These are phyloP conservation scores for Chironex yamaguchii DNA, from an alignment of 30 jellyfish, hydroid and myxozoan species.

Conservation along the genomic window DNA sequence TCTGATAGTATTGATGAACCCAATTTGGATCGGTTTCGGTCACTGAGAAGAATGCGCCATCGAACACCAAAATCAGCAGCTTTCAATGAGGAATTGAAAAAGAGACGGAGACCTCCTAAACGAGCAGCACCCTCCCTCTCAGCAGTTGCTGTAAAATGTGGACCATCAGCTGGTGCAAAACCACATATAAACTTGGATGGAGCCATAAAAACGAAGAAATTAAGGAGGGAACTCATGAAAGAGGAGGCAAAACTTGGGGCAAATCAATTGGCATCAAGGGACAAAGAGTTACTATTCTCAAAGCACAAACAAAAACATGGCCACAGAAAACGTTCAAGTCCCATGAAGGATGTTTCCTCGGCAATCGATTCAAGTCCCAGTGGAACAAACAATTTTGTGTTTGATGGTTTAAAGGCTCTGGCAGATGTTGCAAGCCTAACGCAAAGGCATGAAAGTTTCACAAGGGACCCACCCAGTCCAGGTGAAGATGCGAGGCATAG, in stretches of 20 bases:
- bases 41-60: background rate
- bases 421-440: constrained; percentile 67
- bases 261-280: background rate
- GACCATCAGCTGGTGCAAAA: background rate
- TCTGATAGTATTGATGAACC: too few relatives aligned
- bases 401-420: constrained; percentile 61
- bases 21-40: too few relatives aligned
- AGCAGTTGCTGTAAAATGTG: background rate
- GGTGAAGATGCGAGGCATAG: background rate
- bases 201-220: too few relatives aligned
- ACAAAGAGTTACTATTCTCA: too few relatives aligned
- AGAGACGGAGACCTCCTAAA: background rate
- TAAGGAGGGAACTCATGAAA: background rate
- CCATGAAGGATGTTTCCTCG: background rate
- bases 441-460: background rate
- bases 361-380: background rate
- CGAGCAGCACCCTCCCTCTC: background rate
- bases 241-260: background rate
- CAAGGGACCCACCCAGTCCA: background rate
- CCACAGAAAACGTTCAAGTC: background rate
- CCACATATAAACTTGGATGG: background rate
- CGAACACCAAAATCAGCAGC: background rate
- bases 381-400: background rate
- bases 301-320: background rate
- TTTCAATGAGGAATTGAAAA: background rate